Conservation (phyloP, 1,140 invertebrate genomes). For the Brachionus angularis region DNA sequence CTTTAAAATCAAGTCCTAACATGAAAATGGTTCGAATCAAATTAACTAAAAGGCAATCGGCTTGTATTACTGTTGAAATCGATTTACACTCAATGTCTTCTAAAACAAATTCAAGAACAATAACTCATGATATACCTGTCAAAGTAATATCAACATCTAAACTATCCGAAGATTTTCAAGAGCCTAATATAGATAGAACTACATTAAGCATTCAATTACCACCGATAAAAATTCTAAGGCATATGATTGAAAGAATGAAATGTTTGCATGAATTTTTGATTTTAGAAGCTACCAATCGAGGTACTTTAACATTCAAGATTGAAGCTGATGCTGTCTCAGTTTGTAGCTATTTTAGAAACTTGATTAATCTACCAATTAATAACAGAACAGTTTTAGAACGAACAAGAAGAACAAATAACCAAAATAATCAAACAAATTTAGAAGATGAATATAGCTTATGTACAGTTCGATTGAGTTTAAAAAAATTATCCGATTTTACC, state of each 20-base stretch:
- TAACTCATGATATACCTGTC: constrained; percentile 27
- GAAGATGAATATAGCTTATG: constrained; percentile 31
- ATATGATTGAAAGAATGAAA: constrained; percentile 42
- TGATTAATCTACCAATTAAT: constrained; percentile 14
- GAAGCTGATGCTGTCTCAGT: constrained; percentile 34
- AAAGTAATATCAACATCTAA: constrained; percentile 29
- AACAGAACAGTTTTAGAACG: too few relatives aligned
- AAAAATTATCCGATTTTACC: constrained; percentile 30
- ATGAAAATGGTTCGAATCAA: constrained; percentile 43
- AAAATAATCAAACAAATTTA: too few relatives aligned
- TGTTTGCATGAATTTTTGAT: constrained; percentile 24
- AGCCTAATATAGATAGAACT: constrained; percentile 5
- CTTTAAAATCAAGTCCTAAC: constrained; percentile 37
- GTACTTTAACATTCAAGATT: constrained; percentile 37
- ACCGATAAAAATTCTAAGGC: constrained; percentile 25
- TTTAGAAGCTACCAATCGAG: constrained; percentile 21
- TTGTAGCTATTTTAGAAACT: constrained; percentile 39
- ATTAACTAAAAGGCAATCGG: constrained; percentile 18
- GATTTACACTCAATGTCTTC: constrained; percentile 41
- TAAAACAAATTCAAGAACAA: constrained; percentile 31
- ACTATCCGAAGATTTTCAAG: constrained; percentile 32
- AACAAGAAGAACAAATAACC: background rate
- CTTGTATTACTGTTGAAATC: constrained; percentile 40
- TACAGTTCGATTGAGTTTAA: constrained; percentile 39
- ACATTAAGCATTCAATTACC: constrained; percentile 33